A percentile compares a stretch with the other conserved stretches of the same genome.
Conservation (phyloP, 2,888 invertebrate genomes). For the Cryptosula pallasiana region DNA sequence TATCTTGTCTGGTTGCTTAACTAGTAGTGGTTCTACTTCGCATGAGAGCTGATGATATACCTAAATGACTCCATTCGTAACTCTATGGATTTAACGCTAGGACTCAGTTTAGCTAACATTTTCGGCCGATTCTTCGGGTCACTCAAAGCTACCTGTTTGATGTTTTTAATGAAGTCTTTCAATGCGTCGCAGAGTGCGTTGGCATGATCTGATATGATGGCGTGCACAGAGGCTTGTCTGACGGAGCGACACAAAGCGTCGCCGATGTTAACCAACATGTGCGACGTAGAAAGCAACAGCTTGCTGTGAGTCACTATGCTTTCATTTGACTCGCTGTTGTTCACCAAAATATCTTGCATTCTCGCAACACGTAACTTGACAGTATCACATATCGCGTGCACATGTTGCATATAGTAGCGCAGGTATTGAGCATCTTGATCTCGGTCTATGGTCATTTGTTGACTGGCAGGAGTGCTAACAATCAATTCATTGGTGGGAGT, state of each 20-base stretch:
- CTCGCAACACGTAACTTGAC: neutral
- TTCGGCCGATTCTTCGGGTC: neutral
- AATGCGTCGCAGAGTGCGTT: conserved; percentile 46
- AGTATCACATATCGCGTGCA: neutral
- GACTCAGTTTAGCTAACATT: neutral
- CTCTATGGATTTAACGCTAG: neutral
- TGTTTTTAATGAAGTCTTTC: conserved; percentile 32
- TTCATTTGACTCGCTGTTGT: neutral
- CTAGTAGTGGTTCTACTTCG: too few species aligned
- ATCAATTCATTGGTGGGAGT: neutral
- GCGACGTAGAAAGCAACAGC: conserved; percentile 87
- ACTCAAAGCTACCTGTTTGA: neutral
- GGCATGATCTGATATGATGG: conserved; percentile 53
- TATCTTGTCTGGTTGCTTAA: too few species aligned
- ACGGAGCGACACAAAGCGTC: conserved; percentile 87
- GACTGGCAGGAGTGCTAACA: neutral
- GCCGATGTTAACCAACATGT: conserved; percentile 87
- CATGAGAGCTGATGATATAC: neutral
- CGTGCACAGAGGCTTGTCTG: conserved; percentile 67
- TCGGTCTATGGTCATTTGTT: neutral
- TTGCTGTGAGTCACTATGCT: conserved; percentile 73
- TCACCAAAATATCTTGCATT: neutral
- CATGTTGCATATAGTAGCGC: conserved; percentile 12
- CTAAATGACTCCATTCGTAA: neutral
- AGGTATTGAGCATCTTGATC: conserved; percentile 1